phyloP scores from a whole-genome alignment of 2,113 vertebrate species.

The Tragelaphus buxtoni region DNA sequence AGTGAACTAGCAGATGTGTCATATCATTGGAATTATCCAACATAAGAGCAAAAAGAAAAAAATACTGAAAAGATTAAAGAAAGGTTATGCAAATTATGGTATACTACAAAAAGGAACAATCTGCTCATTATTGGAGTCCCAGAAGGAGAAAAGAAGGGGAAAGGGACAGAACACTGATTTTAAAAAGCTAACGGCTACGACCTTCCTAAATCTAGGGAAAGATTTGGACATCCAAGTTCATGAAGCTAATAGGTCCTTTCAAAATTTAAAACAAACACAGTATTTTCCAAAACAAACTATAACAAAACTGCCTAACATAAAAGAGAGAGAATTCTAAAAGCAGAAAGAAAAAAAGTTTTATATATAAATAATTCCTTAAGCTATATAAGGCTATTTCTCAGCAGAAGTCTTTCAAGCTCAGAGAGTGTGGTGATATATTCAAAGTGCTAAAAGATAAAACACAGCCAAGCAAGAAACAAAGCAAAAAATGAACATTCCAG shows the following conservation, averaged over 20 bases:
- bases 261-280: background rate
- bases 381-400: background rate
- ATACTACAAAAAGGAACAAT: background rate
- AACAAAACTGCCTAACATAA: background rate
- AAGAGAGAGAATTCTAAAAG: background rate
- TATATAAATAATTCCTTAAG: background rate
- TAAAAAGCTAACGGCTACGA: background rate
- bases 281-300: background rate
- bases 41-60: background rate
- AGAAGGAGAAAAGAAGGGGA: background rate
- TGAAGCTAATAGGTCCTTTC: background rate
- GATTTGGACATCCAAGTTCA: background rate
- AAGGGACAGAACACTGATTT: background rate
- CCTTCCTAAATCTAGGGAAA: background rate
- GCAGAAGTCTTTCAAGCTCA: background rate
- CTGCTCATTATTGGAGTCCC: background rate
- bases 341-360: background rate
- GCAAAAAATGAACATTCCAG: background rate
- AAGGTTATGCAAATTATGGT: background rate
- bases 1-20: background rate
- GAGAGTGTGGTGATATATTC: background rate
- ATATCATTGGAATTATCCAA: background rate
- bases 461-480: background rate
- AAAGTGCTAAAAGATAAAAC: background rate
- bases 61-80: background rate